Evolutionary conservation across 2,113 vertebrate species (phyloP), one percentile per base, ranked within the genome.

Genomic region (Phrynocephalus versicolor): DNA sequence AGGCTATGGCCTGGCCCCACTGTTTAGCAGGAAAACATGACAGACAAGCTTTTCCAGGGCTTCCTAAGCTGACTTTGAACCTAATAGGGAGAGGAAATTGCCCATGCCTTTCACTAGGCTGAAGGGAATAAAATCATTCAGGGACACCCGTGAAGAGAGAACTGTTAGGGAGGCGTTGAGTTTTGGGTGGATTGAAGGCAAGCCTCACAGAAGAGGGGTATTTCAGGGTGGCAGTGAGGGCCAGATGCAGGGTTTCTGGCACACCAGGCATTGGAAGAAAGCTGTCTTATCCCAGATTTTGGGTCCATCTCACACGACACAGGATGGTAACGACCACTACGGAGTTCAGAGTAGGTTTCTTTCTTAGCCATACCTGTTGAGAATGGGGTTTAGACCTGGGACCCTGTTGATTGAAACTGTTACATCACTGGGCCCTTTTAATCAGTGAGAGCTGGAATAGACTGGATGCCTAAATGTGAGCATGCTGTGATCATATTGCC

Each of bases 1-100:
- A 45, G 33, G 14, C 6, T 58, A 33, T 12, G 71, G 23, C 3
- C 25, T 60, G 23, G 67, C 37, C 37, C 27, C 35, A 45, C 18
- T 30, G 45, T 25, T 85, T 45, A 79, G 37, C 57, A 35, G 55
- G 55, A 79, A 79, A 85, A 85, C 35, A 25, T 62, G 67, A 71
- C 64, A 77, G 72, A 80, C 70, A 19, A 73, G 78, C n/a, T 73
- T 86, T 86, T 80, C 77, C 10, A 4, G 57, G 18, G 23, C 19
- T 15, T 10, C 37, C 39, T 78, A 30, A 70, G 39, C 45, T 30
- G 58, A 58, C 19, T 85, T n/a, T 73, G 84, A 85, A 60, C 37
- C 45, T 21, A 64, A n/a, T n/a, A 30, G 27, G n/a, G 51, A 39
- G 33, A 83, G 55, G 70, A 62, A 72, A 60, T 60, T 27, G 60